phyloP scores from a whole-genome alignment of 2,888 invertebrate genomes.

The Athalia rosae region DNA sequence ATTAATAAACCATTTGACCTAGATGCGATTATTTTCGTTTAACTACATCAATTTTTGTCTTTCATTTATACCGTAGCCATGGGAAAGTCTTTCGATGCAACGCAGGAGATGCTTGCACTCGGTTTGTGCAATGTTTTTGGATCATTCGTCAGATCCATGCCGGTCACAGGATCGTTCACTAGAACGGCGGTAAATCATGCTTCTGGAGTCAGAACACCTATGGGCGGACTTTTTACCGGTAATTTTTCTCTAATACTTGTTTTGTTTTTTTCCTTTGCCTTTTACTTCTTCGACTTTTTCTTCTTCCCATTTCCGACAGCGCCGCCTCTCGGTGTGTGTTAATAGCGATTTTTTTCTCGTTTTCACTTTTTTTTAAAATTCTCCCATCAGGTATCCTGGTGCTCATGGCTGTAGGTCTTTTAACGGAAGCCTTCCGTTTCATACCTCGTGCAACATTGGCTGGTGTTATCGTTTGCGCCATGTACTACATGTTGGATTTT shows the following conservation, averaged over 20 bases:
- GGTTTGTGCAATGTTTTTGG: conserved; percentile 86
- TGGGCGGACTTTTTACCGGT: conserved; percentile 84
- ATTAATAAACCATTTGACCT: neutral
- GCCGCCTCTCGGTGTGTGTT: neutral
- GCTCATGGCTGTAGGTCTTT: conserved; percentile 75
- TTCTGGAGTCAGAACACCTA: conserved; percentile 88
- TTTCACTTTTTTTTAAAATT: neutral
- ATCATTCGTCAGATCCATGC: conserved; percentile 89
- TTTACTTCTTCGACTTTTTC: neutral
- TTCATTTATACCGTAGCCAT: conserved; percentile 76
- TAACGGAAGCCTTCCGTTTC: conserved; percentile 76
- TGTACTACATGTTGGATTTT: conserved; percentile 77
- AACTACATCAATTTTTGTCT: neutral
- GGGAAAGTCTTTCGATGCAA: conserved; percentile 85
- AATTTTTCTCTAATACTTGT: conserved; percentile 15
- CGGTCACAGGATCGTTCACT: conserved; percentile 89
- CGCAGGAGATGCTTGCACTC: conserved; percentile 92
- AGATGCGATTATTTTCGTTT: neutral
- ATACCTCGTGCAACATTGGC: conserved; percentile 77
- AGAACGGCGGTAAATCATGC: conserved; percentile 92
- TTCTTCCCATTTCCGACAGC: neutral
- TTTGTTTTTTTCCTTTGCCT: neutral
- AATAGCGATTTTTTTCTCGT: neutral
- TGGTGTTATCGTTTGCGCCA: conserved; percentile 78
- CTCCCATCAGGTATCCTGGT: conserved; percentile 74